Evolutionary conservation across 2,113 vertebrate species (phyloP).

Genomic region (Lepus timidus): DNA sequence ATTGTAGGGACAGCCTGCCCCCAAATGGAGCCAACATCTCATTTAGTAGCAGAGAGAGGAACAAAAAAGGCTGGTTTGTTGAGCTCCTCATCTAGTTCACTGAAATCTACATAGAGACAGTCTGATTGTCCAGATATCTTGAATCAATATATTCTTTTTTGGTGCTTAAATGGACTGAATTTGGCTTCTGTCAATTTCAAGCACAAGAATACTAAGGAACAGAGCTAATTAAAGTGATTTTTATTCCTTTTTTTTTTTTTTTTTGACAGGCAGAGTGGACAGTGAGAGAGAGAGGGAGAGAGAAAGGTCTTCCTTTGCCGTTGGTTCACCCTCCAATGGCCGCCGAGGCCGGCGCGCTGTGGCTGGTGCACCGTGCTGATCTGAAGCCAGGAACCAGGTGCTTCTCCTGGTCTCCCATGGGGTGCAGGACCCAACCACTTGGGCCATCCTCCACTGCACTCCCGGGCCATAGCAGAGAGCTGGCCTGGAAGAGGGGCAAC

Average conservation of each 20-base stretch:
- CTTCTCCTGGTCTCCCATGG: no score
- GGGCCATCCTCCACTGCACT: no score
- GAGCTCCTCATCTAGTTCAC: not conserved
- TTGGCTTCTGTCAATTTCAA: constrained; percentile 30
- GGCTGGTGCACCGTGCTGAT: no score
- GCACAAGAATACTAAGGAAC: not conserved
- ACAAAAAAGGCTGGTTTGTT: not conserved
- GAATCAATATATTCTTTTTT: not conserved
- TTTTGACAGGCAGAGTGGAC: no score
- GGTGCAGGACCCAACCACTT: no score
- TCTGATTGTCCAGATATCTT: not conserved
- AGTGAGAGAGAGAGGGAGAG: no score
- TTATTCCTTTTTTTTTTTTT: not conserved
- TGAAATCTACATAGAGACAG: not conserved
- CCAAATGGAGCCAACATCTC: not conserved
- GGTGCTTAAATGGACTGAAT: not conserved
- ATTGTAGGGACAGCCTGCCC: not conserved
- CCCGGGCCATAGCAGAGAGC: no score
- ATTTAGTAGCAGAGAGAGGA: not conserved
- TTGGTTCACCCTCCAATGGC: no score
- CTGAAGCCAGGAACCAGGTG: no score
- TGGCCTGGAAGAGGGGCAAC: no score
- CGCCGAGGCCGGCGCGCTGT: no score
- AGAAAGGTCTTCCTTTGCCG: no score
- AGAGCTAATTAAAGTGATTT: constrained; percentile 33